These are phyloP conservation scores for Leptocoma aspasia DNA, from an alignment of 2,113 vertebrate genomes.

Conservation along the genomic window DNA sequence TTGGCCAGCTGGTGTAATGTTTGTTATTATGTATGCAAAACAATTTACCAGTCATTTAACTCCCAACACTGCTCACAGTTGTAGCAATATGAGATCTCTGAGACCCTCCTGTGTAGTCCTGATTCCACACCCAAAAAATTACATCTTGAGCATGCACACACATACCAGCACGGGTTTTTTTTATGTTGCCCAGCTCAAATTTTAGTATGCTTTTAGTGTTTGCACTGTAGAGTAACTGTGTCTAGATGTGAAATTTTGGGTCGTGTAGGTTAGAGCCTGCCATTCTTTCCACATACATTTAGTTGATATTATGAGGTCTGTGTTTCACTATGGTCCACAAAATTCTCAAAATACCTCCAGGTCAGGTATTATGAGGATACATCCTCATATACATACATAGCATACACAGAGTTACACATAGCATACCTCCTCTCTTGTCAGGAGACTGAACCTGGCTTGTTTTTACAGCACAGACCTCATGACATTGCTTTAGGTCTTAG, in stretches of 20 bases:
- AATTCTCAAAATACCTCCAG: not conserved
- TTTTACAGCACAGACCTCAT: not conserved
- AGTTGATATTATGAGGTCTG: not conserved
- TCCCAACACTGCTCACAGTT: not conserved
- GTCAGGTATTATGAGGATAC: too few relatives aligned
- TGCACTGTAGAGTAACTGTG: not conserved
- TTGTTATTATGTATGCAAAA: not conserved
- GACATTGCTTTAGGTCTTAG: not conserved
- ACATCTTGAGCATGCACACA: not conserved
- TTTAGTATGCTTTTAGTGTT: not conserved
- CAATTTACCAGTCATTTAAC: not conserved
- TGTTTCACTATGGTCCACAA: not conserved
- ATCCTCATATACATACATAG: too few relatives aligned
- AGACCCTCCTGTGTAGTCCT: not conserved
- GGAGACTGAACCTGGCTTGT: not conserved
- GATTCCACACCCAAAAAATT: not conserved
- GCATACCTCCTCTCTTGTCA: not conserved
- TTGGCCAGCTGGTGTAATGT: not conserved
- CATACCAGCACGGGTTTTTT: not conserved
- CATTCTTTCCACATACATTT: not conserved
- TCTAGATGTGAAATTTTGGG: not conserved
- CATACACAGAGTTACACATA: accelerated
- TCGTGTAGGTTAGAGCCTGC: not conserved
- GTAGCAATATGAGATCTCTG: not conserved
- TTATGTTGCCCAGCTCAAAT: not conserved